Conservation (phyloP, 2,113 vertebrate genomes). For the Phrynocephalus versicolor region DNA sequence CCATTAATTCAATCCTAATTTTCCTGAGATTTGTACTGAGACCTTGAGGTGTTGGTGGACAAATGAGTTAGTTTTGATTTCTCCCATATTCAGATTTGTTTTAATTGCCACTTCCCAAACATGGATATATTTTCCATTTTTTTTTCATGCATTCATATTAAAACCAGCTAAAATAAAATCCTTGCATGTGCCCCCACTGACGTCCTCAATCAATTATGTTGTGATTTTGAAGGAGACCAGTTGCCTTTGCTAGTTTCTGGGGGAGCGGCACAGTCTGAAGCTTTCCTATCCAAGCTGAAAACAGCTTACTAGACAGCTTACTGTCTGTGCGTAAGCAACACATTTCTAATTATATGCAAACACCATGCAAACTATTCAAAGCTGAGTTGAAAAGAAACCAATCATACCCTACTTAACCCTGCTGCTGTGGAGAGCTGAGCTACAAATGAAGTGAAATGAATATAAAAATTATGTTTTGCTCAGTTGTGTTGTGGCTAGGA, state of each 20-base stretch:
- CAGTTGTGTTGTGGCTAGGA: constrained; percentile 20
- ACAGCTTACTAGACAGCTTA: constrained; percentile 12
- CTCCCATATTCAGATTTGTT: not conserved
- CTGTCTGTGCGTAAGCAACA: constrained; percentile 20
- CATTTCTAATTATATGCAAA: constrained; percentile 44
- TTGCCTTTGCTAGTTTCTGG: not conserved
- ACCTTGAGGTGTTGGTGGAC: not conserved
- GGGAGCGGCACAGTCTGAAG: not conserved
- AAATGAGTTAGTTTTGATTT: not conserved
- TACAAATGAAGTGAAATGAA: constrained; percentile 46
- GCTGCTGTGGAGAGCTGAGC: constrained; percentile 33
- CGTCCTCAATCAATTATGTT: not conserved
- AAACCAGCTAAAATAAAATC: not conserved
- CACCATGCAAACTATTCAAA: constrained; percentile 40
- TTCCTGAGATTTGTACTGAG: not conserved
- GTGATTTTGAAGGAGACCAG: not conserved
- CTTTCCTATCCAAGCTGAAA: not conserved
- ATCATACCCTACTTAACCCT: constrained; percentile 38
- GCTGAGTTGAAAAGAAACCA: constrained; percentile 41
- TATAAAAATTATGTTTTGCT: constrained; percentile 41
- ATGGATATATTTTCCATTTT: not conserved
- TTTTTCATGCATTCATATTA: not conserved
- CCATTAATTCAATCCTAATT: not conserved
- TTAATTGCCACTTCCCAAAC: not conserved
- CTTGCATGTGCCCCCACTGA: not conserved